phyloP scores from a whole-genome alignment of 2,113 vertebrate genomes.

The Rhabdomys dilectus region DNA sequence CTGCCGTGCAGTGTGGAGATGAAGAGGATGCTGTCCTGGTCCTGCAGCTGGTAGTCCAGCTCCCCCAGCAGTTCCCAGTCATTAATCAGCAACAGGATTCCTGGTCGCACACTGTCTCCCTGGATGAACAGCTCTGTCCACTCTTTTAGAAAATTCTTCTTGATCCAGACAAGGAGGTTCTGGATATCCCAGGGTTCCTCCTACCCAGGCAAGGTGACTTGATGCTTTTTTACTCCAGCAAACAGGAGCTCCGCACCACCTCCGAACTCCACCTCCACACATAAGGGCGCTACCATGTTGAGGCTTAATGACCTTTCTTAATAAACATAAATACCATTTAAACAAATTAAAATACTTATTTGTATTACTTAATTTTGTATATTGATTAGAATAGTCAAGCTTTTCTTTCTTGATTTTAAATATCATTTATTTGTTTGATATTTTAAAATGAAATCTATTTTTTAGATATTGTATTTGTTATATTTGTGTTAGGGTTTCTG shows the following conservation, averaged over 20 bases:
- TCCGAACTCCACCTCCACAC: too few relatives aligned
- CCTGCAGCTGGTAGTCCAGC: constrained; percentile 95
- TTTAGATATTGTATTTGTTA: not conserved
- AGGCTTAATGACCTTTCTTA: not conserved
- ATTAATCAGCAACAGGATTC: constrained; percentile 98
- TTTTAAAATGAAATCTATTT: not conserved
- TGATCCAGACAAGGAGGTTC: constrained; percentile 97
- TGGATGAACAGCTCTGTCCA: constrained; percentile 97
- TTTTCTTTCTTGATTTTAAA: not conserved
- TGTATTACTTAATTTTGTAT: not conserved
- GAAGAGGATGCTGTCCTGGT: constrained; percentile 96
- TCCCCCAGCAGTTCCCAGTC: constrained; percentile 99
- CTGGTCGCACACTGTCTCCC: constrained; percentile 97
- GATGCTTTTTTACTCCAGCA: too few relatives aligned
- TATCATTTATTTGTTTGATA: not conserved
- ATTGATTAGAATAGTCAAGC: not conserved
- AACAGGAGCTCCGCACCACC: too few relatives aligned
- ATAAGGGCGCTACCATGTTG: too few relatives aligned
- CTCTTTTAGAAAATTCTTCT: constrained; percentile 95
- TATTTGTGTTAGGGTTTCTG: not conserved
- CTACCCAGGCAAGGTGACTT: too few relatives aligned
- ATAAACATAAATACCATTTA: not conserved
- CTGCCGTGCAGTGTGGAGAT: constrained; percentile 98
- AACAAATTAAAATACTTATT: not conserved
- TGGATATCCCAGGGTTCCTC: constrained; percentile 90